Evolutionary conservation across 1,140 invertebrate species (phyloP).

Genomic region (Drosophila pseudoobscura): DNA sequence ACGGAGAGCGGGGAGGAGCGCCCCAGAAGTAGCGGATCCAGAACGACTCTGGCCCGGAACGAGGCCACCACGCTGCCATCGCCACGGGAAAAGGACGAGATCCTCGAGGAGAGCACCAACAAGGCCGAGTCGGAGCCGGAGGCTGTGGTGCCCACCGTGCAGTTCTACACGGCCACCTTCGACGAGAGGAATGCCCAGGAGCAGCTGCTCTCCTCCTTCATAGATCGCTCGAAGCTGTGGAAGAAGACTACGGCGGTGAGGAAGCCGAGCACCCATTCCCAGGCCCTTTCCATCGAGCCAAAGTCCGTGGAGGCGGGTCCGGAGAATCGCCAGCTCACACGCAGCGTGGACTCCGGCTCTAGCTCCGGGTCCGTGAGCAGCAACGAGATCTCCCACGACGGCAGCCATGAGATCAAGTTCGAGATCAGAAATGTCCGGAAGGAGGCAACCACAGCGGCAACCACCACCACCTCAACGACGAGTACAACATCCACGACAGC

Average conservation of each 20-base stretch:
- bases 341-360: conserved; percentile 59
- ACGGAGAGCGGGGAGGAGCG: conserved; percentile 49
- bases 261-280: conserved; percentile 28
- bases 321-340: conserved; percentile 56
- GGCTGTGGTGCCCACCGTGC: conserved; percentile 74
- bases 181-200: conserved; percentile 77
- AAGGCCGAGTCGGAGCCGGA: conserved; percentile 39
- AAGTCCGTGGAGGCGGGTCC: conserved; percentile 27
- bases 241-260: conserved; percentile 62
- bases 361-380: conserved; percentile 51
- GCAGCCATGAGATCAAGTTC: conserved; percentile 76
- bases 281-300: conserved; percentile 13
- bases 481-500: conserved; percentile 80
- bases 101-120: conserved; percentile 77
- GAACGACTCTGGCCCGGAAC: conserved; percentile 8
- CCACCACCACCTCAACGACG: conserved; percentile 76
- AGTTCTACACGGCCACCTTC: conserved; percentile 80
- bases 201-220: conserved; percentile 72
- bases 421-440: conserved; percentile 73
- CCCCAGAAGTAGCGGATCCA: conserved; percentile 19
- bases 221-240: conserved; percentile 73
- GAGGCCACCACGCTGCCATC: conserved; percentile 44
- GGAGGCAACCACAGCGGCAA: conserved; percentile 13
- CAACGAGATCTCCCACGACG: conserved; percentile 73
- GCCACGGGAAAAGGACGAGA: conserved; percentile 72